Percentiles rank a stretch among this genome's conserved stretches.
phyloP scores from a whole-genome alignment of 2,113 vertebrate genomes.

The Clinocottus analis region DNA sequence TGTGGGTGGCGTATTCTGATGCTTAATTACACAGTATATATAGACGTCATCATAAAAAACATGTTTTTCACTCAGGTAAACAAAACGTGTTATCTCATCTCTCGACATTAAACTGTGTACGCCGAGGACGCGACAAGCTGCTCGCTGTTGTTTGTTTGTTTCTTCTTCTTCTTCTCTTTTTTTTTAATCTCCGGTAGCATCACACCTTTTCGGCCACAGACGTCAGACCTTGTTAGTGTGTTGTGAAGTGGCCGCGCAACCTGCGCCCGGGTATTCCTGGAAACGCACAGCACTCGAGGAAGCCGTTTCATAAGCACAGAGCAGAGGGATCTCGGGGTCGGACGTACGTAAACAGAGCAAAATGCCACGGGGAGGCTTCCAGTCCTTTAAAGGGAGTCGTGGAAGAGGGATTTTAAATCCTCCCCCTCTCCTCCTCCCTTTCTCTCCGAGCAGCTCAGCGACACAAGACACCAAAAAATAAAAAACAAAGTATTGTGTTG shows the following conservation, averaged over 20 bases:
- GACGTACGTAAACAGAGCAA: slow-evolving; percentile 54
- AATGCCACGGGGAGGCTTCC: slow-evolving; percentile 42
- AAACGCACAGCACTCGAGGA: slow-evolving; percentile 62
- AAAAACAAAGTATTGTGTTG: slow-evolving; percentile 52
- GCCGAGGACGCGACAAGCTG: slow-evolving; percentile 9
- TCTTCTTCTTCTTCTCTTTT: background rate
- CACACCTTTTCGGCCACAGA: slow-evolving; percentile 55
- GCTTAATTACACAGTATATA: background rate
- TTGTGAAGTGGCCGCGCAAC: slow-evolving; percentile 44
- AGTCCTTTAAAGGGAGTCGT: slow-evolving; percentile 46
- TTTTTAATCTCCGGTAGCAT: slow-evolving; percentile 40
- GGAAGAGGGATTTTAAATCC: slow-evolving; percentile 41
- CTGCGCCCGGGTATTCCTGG: slow-evolving; percentile 66
- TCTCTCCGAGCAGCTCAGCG: background rate
- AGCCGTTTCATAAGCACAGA: slow-evolving; percentile 63
- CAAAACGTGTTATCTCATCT: background rate
- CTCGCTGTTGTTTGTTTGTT: slow-evolving; percentile 46
- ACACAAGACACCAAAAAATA: background rate
- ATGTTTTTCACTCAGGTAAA: background rate
- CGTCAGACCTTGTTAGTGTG: slow-evolving; percentile 59
- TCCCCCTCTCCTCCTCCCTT: background rate
- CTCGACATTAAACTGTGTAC: slow-evolving; percentile 3
- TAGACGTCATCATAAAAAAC: background rate
- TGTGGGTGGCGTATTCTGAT: background rate
- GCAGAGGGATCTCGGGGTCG: slow-evolving; percentile 52